Evolutionary conservation across 2,797 vertebrate species (phyloP), one percentile per base, ranked within the genome.

Genomic region (Prionace glauca): DNA sequence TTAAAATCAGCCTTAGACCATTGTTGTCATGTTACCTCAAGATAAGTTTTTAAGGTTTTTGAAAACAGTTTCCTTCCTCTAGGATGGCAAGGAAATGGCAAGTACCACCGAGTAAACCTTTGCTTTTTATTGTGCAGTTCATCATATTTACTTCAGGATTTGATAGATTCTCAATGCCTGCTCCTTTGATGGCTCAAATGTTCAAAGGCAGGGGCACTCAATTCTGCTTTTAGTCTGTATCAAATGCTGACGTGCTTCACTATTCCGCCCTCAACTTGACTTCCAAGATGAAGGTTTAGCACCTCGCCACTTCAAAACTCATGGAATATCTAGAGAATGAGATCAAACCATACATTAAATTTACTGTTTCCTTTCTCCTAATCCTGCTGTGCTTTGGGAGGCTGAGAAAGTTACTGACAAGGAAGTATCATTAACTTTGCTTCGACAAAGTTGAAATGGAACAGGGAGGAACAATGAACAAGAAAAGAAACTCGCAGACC

Each of bases 341-440:
- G 93, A 94, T 94, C 67, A 95, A 95, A 95, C 93, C 60, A 1
- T 95, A 56, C 14, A 32, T 18, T 95, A 71, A 74, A 95, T 72
- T 95, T 95, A 95, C 93, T 77, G 45, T 41, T 95, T 95, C 93
- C 93, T 95, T 95, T 74, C 69, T 24, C 41, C 72, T 77, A 95
- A 95, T 95, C 93, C 93, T 95, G 69, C 93, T 95, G 93, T 95
- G 93, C 93, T 95, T 95, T 95, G 93, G 67, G 93, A 95, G 90
- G 72, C 45, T 77, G 50, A 95, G 69, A 56, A 32, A 74, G 71
- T 95, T 95, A 74, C 71, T 77, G 93, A 77, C 69, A 77, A 95
- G 69, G 69, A 95, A 95, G 93, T 95, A 95, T 56, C 69, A 74
- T 95, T 95, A 77, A 95, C 93, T 95, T 72, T 77, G 45, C 67